phyloP scores from a whole-genome alignment of 2,113 vertebrate genomes.

The Dipodomys merriami region DNA sequence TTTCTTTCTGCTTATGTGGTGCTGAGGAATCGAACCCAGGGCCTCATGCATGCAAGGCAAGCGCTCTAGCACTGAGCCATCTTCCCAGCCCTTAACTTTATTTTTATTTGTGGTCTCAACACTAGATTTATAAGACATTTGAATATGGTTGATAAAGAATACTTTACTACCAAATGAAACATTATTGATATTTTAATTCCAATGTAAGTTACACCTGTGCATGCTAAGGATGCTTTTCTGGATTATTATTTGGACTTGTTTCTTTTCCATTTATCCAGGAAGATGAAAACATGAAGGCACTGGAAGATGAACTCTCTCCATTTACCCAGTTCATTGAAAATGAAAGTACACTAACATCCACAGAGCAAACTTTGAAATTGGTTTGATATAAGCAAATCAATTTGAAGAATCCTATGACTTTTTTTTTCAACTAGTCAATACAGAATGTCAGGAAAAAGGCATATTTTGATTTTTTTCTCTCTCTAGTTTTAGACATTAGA shows the following conservation, averaged over 20 bases:
- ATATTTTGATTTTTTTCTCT: not conserved
- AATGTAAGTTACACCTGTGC: not conserved
- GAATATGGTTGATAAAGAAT: constrained; percentile 52
- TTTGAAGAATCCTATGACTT: not conserved
- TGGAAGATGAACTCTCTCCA: not conserved
- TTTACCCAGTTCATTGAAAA: not conserved
- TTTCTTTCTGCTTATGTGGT: too few species aligned
- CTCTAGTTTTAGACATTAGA: constrained; percentile 8
- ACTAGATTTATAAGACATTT: constrained; percentile 45
- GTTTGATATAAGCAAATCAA: not conserved
- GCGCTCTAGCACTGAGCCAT: too few species aligned
- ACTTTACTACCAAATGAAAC: not conserved
- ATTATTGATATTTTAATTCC: constrained; percentile 45
- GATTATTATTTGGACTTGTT: constrained; percentile 26
- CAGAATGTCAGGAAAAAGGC: not conserved
- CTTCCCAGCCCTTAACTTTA: too few species aligned
- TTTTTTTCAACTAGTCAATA: constrained; percentile 24
- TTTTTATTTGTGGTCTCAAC: constrained; percentile 48
- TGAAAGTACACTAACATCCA: not conserved
- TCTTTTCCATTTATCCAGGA: constrained; percentile 13
- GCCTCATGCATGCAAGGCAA: too few species aligned
- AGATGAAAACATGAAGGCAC: not conserved
- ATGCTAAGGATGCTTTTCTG: constrained; percentile 12
- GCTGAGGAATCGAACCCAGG: too few species aligned
- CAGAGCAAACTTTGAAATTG: constrained; percentile 16